Conservation (phyloP, 2,113 vertebrate genomes). For the Chlorodrepanis virens region DNA sequence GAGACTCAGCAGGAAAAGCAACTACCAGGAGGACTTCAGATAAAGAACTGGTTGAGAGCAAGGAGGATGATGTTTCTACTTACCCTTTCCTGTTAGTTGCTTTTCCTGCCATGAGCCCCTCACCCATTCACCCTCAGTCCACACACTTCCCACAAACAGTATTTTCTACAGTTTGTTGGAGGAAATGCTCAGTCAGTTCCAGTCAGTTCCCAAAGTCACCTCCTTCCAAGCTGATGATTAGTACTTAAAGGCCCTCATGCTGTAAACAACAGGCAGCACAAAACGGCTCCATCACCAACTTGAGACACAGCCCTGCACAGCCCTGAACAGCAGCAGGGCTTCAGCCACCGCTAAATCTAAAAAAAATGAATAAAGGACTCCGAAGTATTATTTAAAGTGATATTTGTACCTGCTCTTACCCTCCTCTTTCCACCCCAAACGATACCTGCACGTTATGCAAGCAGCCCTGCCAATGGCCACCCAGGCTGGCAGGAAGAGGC, state of each 20-base stretch:
- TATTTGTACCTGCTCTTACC: neutral
- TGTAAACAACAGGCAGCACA: neutral
- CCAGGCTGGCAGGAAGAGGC: neutral
- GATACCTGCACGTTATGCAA: neutral
- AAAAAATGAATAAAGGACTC: neutral
- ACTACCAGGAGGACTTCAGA: slow-evolving; percentile 59
- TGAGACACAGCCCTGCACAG: neutral
- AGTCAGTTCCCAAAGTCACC: neutral
- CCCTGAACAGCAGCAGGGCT: neutral
- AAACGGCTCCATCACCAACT: accelerated
- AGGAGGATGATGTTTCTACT: slow-evolving; percentile 41
- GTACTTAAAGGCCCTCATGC: neutral
- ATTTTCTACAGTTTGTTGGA: slow-evolving; percentile 39
- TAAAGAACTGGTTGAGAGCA: slow-evolving; percentile 50
- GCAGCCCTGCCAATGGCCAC: neutral
- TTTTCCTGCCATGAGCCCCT: slow-evolving; percentile 46
- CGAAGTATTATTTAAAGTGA: neutral
- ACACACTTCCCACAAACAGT: slow-evolving; percentile 17
- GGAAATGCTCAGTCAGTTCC: slow-evolving; percentile 20
- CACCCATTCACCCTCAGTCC: slow-evolving; percentile 14
- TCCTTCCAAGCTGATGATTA: neutral
- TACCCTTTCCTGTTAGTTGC: slow-evolving; percentile 49
- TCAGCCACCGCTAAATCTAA: neutral
- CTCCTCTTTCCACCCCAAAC: neutral
- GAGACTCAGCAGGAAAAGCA: slow-evolving; percentile 46